phyloP scores from a whole-genome alignment of 2,888 invertebrate species.

The Plebejus argus region DNA sequence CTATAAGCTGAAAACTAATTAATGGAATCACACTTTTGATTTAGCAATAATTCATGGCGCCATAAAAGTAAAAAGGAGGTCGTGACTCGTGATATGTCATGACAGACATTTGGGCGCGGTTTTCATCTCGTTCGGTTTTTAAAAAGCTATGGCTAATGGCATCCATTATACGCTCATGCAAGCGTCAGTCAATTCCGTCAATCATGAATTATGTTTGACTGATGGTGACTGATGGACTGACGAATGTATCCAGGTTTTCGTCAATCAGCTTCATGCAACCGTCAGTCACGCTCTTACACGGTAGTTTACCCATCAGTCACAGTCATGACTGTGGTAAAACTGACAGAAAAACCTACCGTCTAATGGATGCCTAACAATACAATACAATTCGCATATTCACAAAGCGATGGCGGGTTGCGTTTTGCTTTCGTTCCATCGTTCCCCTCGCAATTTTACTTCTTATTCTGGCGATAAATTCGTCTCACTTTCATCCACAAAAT shows the following conservation, averaged over 20 bases:
- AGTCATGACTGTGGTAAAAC: too few relatives aligned
- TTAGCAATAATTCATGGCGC: neutral
- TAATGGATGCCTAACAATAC: too few relatives aligned
- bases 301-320: too few relatives aligned
- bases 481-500: conserved; percentile 9
- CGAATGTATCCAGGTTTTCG: too few relatives aligned
- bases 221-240: too few relatives aligned
- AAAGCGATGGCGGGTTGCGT: neutral
- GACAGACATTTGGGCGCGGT: conserved; percentile 18
- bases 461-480: conserved; percentile 13
- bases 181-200: too few relatives aligned
- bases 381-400: conserved; percentile 24
- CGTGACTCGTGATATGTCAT: conserved; percentile 23
- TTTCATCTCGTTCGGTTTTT: conserved; percentile 18
- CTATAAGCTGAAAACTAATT: neutral
- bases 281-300: too few relatives aligned
- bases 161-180: too few relatives aligned
- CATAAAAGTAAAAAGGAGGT: neutral
- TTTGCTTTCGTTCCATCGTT: conserved; percentile 14
- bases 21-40: neutral
- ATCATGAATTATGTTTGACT: too few relatives aligned
- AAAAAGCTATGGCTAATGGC: too few relatives aligned
- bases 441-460: conserved; percentile 6
- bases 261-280: too few relatives aligned
- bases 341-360: too few relatives aligned